Evolutionary conservation across 1,140 invertebrate genomes (phyloP), one percentile per base, ranked within the genome.

Genomic region (Elysia chlorotica): DNA sequence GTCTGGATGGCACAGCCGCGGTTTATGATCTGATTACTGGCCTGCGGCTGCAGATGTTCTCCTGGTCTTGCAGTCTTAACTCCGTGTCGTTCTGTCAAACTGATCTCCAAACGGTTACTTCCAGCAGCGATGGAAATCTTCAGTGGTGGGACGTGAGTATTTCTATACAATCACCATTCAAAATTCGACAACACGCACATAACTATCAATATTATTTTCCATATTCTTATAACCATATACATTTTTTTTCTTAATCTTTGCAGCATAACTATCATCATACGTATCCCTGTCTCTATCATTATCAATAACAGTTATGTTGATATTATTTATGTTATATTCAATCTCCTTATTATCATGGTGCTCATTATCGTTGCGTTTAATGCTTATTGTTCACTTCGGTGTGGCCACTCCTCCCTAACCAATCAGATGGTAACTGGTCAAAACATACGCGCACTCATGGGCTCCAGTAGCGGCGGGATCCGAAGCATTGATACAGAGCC

Each of bases 1-100:
- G 65, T 37, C 19, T 66, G 37, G 65, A 66, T 53, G 65, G 65
- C 19, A 35, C 65, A 28, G 65, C 65, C 5, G 65, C 37, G 25
- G 25, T 66, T 28, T 66, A 66, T 25, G 38, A 66, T 30, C 38
- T 66, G 25, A 66, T 2, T 48, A 66, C 28, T 17, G 65, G 65
- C 6, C 37, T 48, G 10, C 48, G 33, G 23, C 25, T 2, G 21
- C 19, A 23, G 3, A 23, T 66, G 5, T 23, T 66, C 6, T 53
- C 48, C 25, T 37, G 48, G 2, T 5, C 25, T 30, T 10, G 28
- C n/a, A 31, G 65, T 30, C 37, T 66, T 5, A 66, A 2, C 3
- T 3, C 37, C 54, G 65, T 53, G 3, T 6, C 25, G 21, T 53
- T 66, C 25, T 53, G 28, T n/a, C 48, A 6, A 23, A 23, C 25